Conservation (phyloP, 1,140 invertebrate genomes). For the Berghia stephanieae region DNA sequence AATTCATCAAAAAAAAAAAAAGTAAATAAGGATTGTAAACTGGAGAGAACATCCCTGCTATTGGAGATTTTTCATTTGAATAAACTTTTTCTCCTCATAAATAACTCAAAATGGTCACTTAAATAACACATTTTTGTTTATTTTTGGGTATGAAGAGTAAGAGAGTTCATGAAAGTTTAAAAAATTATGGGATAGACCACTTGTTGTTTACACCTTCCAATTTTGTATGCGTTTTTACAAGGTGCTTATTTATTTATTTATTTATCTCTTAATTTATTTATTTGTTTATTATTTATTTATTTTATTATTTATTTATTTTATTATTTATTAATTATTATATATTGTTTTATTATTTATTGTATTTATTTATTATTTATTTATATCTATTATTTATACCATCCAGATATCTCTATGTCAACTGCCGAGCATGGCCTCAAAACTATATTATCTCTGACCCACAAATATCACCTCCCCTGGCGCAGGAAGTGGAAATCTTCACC, state of each 20-base stretch:
- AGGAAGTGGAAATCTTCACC: conserved; percentile 90
- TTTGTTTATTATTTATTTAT: not conserved
- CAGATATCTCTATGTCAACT: conserved; percentile 88
- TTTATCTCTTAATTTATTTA: not conserved
- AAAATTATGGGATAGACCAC: too few species aligned
- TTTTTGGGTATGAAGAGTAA: too few species aligned
- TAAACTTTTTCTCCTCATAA: too few species aligned
- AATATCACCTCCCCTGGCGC: conserved; percentile 86
- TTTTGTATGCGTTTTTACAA: not conserved
- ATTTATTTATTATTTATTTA: not conserved
- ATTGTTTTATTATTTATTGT: not conserved
- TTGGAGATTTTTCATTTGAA: too few species aligned
- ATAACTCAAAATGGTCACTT: too few species aligned
- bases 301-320: not conserved
- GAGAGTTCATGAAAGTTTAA: too few species aligned
- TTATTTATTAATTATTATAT: not conserved
- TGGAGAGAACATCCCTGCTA: too few species aligned
- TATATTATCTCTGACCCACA: conserved; percentile 82
- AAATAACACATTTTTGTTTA: too few species aligned
- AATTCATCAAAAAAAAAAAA: too few species aligned
- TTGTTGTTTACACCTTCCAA: not conserved
- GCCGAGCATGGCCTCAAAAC: conserved; percentile 83
- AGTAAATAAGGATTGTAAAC: too few species aligned
- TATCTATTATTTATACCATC: not conserved
- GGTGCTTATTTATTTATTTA: not conserved